Percentiles rank a stretch among this genome's conserved stretches.
phyloP scores from a whole-genome alignment of 1,140 invertebrate genomes.

The Diuraphis noxia region DNA sequence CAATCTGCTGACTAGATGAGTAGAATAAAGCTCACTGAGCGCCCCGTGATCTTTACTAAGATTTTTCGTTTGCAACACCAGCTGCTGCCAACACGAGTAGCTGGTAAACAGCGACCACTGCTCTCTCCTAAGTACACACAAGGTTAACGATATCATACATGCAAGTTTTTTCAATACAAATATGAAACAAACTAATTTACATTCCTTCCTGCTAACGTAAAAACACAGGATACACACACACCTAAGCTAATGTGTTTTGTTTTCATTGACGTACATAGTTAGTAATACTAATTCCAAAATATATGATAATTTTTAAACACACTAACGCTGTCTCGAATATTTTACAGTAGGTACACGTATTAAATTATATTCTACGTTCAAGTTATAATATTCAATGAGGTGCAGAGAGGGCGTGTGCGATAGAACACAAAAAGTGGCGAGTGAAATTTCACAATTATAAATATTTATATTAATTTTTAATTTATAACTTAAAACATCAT shows the following conservation, averaged over 20 bases:
- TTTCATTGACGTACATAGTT: slow-evolving; percentile 14
- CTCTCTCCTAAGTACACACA: slow-evolving; percentile 72
- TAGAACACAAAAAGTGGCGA: background rate
- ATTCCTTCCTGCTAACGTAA: slow-evolving; percentile 37
- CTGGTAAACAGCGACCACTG: slow-evolving; percentile 91
- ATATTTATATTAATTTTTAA: background rate
- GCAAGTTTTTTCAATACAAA: slow-evolving; percentile 15
- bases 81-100: slow-evolving; percentile 88
- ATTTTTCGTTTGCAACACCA: slow-evolving; percentile 84
- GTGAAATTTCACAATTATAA: background rate
- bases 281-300: slow-evolving; percentile 37
- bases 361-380: background rate
- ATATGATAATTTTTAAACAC: background rate
- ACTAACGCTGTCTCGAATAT: background rate
- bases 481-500: background rate
- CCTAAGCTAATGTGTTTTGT: slow-evolving; percentile 20
- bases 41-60: slow-evolving; percentile 85
- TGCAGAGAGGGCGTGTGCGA: background rate
- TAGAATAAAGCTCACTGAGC: slow-evolving; percentile 85
- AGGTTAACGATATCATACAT: slow-evolving; percentile 37
- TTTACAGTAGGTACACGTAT: slow-evolving; percentile 1
- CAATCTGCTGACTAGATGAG: slow-evolving; percentile 79
- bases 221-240: slow-evolving; percentile 25
- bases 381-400: background rate
- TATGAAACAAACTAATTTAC: slow-evolving; percentile 16